Evolutionary conservation across 2,113 vertebrate species (phyloP), one percentile per base, ranked within the genome.

Genomic region (Lepus timidus): DNA sequence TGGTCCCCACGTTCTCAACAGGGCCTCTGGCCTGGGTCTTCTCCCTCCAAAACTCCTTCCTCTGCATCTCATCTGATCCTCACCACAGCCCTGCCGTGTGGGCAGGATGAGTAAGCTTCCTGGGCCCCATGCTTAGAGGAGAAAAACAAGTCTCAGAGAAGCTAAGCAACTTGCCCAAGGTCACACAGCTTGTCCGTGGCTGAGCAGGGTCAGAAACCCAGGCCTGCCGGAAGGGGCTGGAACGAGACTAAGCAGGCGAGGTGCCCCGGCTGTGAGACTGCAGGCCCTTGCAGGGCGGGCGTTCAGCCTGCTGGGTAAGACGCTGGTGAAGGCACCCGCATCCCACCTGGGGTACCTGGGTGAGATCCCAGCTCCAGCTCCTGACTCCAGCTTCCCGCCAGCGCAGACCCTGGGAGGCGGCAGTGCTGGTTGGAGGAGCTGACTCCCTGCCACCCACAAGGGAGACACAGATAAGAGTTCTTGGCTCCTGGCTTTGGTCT

Each of bases 151-250:
- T 19, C 79, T 85, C 82, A 83, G 85, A 68, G 70, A 85, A 55
- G n/a, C 58, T 44, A 87, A 65, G 88, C 62, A 79, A 92, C 73
- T 87, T 92, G 33, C 68, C 74, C 78, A n/a, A 74, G 39, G 44
- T 90, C 78, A 83, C 64, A 20, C 25, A 81, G 74, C 74, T 58
- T 62, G 23, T 44, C 33, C 9, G 20, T 20, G 5, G 4, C 73
- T 49, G 73, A 67, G 25, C 44, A 71, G 85, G 64, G 61, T 67
- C 55, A 39, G 52, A 90, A 27, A 82, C 36, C n/a, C 82, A 85
- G 52, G 31, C 39, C 78, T 39, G 31, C 19, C 20, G 14, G 36
- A 58, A 6, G 78, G 29, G 25, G 3, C 58, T 33, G 65, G 12
- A 68, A 52, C 8, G 52, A 85, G 33, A 36, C 16, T 11, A 7